Percentiles rank a stretch among this genome's conserved stretches.
These are phyloP conservation scores for Malthinus flaveolus DNA, from an alignment of 2,888 invertebrate species.

Conservation along the genomic window DNA sequence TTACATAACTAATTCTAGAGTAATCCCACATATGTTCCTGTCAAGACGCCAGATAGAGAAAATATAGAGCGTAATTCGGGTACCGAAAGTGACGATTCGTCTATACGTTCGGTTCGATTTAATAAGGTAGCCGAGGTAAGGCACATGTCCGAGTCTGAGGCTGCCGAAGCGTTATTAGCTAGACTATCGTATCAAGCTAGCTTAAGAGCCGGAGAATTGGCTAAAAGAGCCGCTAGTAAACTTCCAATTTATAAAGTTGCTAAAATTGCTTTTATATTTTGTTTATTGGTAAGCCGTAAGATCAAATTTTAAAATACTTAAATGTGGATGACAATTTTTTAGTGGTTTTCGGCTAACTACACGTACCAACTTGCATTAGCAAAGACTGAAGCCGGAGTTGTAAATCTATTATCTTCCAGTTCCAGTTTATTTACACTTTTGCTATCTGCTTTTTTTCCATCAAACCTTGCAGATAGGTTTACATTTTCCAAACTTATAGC, in stretches of 20 bases:
- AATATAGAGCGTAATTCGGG: constrained; percentile 63
- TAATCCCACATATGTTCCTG: constrained; percentile 89
- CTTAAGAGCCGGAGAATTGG: constrained; percentile 78
- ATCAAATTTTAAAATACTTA: neutral
- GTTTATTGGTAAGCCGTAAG: constrained; percentile 71
- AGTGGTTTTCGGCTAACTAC: constrained; percentile 96
- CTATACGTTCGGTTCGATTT: constrained; percentile 77
- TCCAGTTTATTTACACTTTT: constrained; percentile 88
- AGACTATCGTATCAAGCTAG: constrained; percentile 94
- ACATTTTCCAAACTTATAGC: constrained; percentile 84
- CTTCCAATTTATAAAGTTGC: constrained; percentile 77
- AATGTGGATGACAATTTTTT: constrained; percentile 46
- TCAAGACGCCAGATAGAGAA: constrained; percentile 69
- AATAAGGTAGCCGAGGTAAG: constrained; percentile 89
- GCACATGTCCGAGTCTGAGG: constrained; percentile 87
- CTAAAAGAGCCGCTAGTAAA: constrained; percentile 74
- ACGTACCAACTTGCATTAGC: constrained; percentile 87
- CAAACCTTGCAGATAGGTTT: constrained; percentile 79
- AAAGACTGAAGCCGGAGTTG: constrained; percentile 82
- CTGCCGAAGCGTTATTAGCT: constrained; percentile 90
- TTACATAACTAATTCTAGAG: constrained; percentile 61
- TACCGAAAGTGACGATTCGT: constrained; percentile 84
- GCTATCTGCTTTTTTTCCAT: constrained; percentile 85
- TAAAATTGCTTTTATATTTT: constrained; percentile 83
- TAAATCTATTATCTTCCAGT: constrained; percentile 86